Evolutionary conservation across 2,797 vertebrate species (phyloP), one percentile per base, ranked within the genome.

Genomic region (Danio aesculapii): DNA sequence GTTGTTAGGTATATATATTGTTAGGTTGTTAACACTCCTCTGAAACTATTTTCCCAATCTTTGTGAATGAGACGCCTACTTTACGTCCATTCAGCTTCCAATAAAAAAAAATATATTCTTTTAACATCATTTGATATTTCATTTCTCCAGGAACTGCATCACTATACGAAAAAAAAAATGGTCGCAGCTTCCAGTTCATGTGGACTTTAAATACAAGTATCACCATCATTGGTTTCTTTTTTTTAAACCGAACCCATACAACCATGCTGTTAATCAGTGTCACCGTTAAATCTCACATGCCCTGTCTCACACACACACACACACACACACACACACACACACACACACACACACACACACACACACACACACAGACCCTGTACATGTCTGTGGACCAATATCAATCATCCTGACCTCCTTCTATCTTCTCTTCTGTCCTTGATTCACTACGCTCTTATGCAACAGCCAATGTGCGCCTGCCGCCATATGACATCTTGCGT

Each of bases 361-460:
- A 30, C 30, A 1, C 3, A 47, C 47, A 62, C 63, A 68, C 53
- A 9, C 52, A 41, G 19, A 14, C 46, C 16, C 13, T 49, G 14
- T 21, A 68, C 1, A 55, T 5, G 44, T 8, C 43, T 43, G 77
- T 46, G 30, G 50, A 16, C 10, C 8, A 30, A 30, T 77, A 86
- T 84, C 79, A 82, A 86, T 86, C 80, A 84, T 47, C 43, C 43
- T 80, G 82, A 71, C 85, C 76, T 82, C 75, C 55, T 80, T 77
- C 81, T 61, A 46, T 49, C 47, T 73, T 75, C 50, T 53, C 70
- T 58, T 63, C 81, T 84, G 76, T 67, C 72, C 72, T 69, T 79
- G 57, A 82, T 80, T 74, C 79, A 50, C 71, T 63, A 70, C 62
- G 21, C 50, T 80, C 75, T 79, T 84, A 69, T 57, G 67, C 55